Base-by-base conservation (phyloP, 2,113 vertebrate species). In the Casuarius casuarius region DNA sequence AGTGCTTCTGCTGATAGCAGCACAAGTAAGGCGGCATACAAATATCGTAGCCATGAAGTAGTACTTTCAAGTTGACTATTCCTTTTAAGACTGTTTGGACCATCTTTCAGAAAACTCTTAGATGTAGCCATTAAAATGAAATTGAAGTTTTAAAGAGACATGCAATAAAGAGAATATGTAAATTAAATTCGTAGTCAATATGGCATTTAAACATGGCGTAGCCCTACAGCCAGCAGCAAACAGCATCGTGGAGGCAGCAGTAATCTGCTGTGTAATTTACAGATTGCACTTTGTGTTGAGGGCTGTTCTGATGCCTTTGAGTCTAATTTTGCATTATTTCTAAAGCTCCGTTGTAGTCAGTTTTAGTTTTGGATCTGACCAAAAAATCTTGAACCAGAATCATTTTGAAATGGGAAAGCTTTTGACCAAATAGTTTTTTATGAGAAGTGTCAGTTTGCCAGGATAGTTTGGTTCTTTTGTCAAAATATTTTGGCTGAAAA, bases 401-500 rank as follows among this genome's bases (percentile, higher is more conserved):
- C 20, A 33, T 72, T 93, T 78, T 90, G 70, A 95, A 94, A 84
- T 70, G 26, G 40, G 21, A 89, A 70, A 29, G 38, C 40, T 83
- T 89, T 87, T 91, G 80, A 56, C 74, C 73, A 79, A 89, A 33
- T 33, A 88, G 26, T 93, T 94, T 93, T 81, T 77, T 70, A 70
- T 79, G 87, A 92, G 71, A 89, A 83, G 66, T 70, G 49, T 91
- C 38, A 51, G 46, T 89, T 96, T 92, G 91, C 67, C 7, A 12
- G 81, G 42, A 52, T 87, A 95, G 87, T 63, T 95, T 65, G 86
- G 85, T 92, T 46, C 58, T 95, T 93, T 87, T 85, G 52, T 91
- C 80, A 85, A 82, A 93, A 31, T 94, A 85, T 91, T 95, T 96
- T 97, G 95, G 96, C 95, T 86, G 87, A 92, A 97, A 96, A 92